Percentiles rank a stretch among this genome's conserved stretches.
These are phyloP conservation scores for Acleris sparsana DNA, from an alignment of 2,888 invertebrate genomes.

Conservation along the genomic window DNA sequence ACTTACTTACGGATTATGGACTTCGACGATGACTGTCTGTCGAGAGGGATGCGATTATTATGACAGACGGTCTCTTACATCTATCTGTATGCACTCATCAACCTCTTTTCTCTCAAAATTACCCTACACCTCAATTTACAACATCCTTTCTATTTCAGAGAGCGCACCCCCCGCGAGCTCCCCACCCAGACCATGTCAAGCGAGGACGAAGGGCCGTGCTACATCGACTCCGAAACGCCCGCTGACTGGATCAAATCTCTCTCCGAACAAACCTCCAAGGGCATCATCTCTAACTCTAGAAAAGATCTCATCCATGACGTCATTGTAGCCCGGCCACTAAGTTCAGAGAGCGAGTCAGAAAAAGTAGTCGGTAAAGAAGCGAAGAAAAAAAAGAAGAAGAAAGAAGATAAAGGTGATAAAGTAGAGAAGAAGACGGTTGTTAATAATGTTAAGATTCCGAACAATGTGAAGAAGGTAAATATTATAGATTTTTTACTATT, in stretches of 20 bases:
- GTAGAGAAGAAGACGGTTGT: conserved; percentile 46
- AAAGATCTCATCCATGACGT: conserved; percentile 79
- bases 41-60: too few relatives aligned
- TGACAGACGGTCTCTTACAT: too few relatives aligned
- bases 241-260: conserved; percentile 73
- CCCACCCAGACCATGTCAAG: conserved; percentile 76
- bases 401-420: conserved; percentile 42
- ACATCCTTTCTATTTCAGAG: conserved; percentile 63
- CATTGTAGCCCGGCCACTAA: conserved; percentile 66
- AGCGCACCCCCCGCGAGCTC: conserved; percentile 80
- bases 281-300: conserved; percentile 71
- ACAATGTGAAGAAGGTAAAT: conserved; percentile 66
- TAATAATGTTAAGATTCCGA: conserved; percentile 50
- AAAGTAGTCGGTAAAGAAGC: conserved; percentile 43
- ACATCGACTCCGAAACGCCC: conserved; percentile 75
- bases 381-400: conserved; percentile 57
- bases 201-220: conserved; percentile 78
- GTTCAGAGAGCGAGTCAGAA: conserved; percentile 59
- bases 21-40: too few relatives aligned
- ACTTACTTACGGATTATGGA: too few relatives aligned
- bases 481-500: background rate
- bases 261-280: conserved; percentile 67
- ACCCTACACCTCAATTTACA: background rate
- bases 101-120: too few relatives aligned
- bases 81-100: too few relatives aligned